phyloP scores from a whole-genome alignment of 2,113 vertebrate species.

The Andinoacara biseriatus region DNA sequence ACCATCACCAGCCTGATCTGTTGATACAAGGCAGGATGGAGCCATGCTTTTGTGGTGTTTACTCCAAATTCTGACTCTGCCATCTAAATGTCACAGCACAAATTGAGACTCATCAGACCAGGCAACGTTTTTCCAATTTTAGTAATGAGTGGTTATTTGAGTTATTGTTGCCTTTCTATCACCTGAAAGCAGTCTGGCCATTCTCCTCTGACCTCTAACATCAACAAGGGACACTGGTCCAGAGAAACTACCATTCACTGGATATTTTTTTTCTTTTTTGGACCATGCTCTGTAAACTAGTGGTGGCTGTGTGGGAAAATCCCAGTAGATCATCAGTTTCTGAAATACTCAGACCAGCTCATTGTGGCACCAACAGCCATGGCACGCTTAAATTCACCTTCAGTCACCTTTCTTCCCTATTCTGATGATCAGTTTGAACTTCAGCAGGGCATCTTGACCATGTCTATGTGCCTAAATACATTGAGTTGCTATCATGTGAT shows the following conservation, averaged over 20 bases:
- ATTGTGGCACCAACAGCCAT: neutral
- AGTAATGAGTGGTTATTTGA: neutral
- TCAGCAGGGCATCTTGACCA: neutral
- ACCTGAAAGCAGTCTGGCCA: no score
- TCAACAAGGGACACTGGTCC: neutral
- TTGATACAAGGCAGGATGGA: neutral
- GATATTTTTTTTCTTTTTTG: neutral
- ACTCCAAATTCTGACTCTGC: neutral
- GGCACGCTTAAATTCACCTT: neutral
- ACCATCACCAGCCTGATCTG: neutral
- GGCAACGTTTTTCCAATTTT: neutral
- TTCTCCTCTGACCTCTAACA: neutral
- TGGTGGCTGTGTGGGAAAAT: neutral
- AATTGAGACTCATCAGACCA: neutral
- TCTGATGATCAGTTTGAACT: neutral
- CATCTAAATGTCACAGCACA: neutral
- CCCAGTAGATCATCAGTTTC: neutral
- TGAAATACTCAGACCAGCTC: neutral
- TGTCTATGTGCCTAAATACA: neutral
- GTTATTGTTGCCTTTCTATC: neutral
- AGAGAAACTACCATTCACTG: neutral
- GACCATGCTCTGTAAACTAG: neutral
- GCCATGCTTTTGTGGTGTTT: neutral
- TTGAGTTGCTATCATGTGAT: neutral
- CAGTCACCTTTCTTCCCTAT: neutral